A percentile compares a stretch with the other conserved stretches of the same genome.
Evolutionary conservation across 2,113 vertebrate genomes (phyloP).

Genomic region (Chaenogobius annularis): DNA sequence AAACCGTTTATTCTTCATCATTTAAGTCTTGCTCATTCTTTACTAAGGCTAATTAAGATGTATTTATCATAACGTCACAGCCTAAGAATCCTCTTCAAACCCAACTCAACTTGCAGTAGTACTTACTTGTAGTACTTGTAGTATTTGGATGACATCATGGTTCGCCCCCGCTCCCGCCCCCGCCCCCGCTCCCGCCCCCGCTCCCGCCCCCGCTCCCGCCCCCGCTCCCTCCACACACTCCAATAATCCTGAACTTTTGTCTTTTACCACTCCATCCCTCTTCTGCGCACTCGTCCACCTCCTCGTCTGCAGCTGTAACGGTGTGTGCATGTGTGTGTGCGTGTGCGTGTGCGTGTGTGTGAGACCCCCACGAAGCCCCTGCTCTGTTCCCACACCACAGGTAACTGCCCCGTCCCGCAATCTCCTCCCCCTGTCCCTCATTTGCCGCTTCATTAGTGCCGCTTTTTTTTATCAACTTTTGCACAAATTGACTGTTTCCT

Average conservation of each 20-base stretch:
- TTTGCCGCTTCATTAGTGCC: neutral
- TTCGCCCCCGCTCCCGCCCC: neutral
- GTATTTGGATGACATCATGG: constrained; percentile 6
- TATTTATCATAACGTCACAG: neutral
- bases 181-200: neutral
- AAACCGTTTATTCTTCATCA: too few species aligned
- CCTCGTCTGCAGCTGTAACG: constrained; percentile 36
- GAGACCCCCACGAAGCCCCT: constrained; percentile 53
- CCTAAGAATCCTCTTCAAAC: too few species aligned
- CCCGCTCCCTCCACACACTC: neutral
- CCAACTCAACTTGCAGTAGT: too few species aligned
- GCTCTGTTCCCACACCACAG: constrained; percentile 74
- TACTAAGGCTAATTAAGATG: neutral
- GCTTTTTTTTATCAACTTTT: neutral
- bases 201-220: constrained; percentile 1
- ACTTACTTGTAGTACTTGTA: too few species aligned
- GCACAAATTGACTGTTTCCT: neutral
- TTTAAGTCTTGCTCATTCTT: too few species aligned
- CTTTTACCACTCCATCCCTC: constrained; percentile 5
- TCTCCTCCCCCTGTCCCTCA: constrained; percentile 11
- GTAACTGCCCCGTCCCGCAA: constrained; percentile 54
- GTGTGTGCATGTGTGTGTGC: too few species aligned
- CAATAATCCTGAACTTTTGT: constrained; percentile 10
- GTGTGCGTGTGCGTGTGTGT: too few species aligned
- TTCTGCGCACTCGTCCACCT: neutral